Evolutionary conservation across 2,113 vertebrate species (phyloP).

Genomic region (Nannobrachium achirus): DNA sequence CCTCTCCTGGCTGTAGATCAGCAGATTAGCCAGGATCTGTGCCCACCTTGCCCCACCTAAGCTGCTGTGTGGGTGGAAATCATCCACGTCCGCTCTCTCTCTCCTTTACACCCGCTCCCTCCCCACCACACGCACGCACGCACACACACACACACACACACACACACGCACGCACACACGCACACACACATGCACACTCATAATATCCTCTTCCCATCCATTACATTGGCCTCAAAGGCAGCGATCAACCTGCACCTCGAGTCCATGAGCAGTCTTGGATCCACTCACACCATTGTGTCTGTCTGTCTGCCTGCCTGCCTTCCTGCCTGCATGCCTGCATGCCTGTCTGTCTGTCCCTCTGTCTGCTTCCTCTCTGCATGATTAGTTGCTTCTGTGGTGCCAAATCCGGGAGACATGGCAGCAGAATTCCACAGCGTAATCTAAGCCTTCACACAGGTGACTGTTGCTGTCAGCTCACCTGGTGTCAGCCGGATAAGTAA

Average conservation of each 20-base stretch:
- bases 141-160: slow-evolving; percentile 1
- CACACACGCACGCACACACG: not conserved
- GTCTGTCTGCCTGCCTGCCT: slow-evolving; percentile 31
- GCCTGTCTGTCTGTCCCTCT: slow-evolving; percentile 27
- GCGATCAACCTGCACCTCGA: slow-evolving; percentile 35
- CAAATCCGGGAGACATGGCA: slow-evolving; percentile 33
- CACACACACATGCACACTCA: slow-evolving; percentile 3
- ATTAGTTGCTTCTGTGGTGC: slow-evolving; percentile 24
- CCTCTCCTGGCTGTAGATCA: slow-evolving; percentile 49
- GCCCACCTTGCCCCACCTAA: slow-evolving; percentile 24
- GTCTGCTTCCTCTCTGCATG: slow-evolving; percentile 41
- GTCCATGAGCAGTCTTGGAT: slow-evolving; percentile 15
- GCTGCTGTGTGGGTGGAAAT: slow-evolving; percentile 29
- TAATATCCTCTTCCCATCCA: not conserved
- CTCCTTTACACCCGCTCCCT: not conserved
- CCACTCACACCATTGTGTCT: not conserved
- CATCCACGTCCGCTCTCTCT: slow-evolving; percentile 13
- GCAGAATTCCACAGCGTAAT: slow-evolving; percentile 32
- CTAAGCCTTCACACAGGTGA: slow-evolving; percentile 27
- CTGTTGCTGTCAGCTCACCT: slow-evolving; percentile 36
- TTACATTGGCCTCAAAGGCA: slow-evolving; percentile 11
- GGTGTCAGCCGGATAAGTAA: slow-evolving; percentile 12
- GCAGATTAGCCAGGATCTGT: slow-evolving; percentile 38
- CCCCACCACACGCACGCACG: not conserved
- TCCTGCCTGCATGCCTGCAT: slow-evolving; percentile 31